Conservation (phyloP, 1,140 invertebrate genomes). For the Stegodyphus mimosarum region DNA sequence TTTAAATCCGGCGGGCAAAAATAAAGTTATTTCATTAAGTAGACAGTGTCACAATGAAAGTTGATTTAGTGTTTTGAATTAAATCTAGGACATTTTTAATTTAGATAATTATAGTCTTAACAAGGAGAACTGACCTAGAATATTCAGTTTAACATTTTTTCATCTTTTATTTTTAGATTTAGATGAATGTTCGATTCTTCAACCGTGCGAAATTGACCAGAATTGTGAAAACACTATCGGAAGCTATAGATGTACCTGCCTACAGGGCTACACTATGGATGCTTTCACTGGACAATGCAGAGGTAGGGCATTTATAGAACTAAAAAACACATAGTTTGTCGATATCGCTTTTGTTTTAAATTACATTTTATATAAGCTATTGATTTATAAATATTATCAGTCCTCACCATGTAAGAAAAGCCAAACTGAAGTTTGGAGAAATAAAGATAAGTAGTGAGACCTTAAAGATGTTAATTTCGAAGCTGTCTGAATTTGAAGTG, state of each 20-base stretch:
- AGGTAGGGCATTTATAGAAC: slow-evolving; percentile 65
- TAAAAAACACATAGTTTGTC: too few relatives aligned
- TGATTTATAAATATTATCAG: too few relatives aligned
- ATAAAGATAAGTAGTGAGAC: too few relatives aligned
- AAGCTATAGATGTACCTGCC: slow-evolving; percentile 68
- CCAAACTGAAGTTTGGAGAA: too few relatives aligned
- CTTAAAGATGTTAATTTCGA: too few relatives aligned
- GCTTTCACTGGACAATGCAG: slow-evolving; percentile 72
- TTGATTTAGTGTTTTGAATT: neutral
- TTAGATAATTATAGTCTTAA: neutral
- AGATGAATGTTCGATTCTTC: slow-evolving; percentile 82
- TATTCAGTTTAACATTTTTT: slow-evolving; percentile 27
- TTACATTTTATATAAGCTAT: too few relatives aligned
- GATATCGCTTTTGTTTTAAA: too few relatives aligned
- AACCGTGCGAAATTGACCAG: slow-evolving; percentile 66
- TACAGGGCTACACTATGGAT: slow-evolving; percentile 71
- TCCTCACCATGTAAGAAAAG: too few relatives aligned
- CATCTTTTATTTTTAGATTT: slow-evolving; percentile 83
- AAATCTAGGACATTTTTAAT: neutral
- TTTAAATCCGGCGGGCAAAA: too few relatives aligned
- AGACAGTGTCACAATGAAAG: too few relatives aligned
- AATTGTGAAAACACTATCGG: slow-evolving; percentile 65
- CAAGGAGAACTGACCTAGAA: neutral
- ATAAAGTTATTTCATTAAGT: too few relatives aligned
- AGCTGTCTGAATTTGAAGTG: too few relatives aligned